Evolutionary conservation across 2,888 invertebrate genomes (phyloP).

Genomic region (Halocaridina rubra): DNA sequence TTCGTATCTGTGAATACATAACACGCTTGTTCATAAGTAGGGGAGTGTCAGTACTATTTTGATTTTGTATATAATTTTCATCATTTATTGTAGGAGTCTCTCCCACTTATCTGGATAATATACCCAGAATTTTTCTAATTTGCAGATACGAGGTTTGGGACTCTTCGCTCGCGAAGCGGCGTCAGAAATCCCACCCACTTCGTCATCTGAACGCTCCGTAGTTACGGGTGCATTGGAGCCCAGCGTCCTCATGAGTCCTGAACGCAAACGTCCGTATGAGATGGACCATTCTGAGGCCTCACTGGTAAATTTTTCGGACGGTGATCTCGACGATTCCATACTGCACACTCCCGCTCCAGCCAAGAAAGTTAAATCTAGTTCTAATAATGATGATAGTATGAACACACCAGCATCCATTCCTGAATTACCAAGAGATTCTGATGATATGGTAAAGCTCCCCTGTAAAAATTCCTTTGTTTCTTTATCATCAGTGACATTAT

Average conservation of each 20-base stretch:
- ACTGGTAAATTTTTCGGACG: conserved; percentile 58
- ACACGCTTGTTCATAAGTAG: too few relatives aligned
- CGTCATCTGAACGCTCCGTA: conserved; percentile 39
- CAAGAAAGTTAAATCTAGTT: conserved; percentile 40
- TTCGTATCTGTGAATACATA: too few relatives aligned
- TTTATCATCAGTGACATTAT: not conserved
- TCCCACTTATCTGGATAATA: too few relatives aligned
- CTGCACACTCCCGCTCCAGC: conserved; percentile 17
- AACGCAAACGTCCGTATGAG: conserved; percentile 46
- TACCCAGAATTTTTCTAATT: too few relatives aligned
- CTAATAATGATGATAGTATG: conserved; percentile 9
- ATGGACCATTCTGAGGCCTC: conserved; percentile 34
- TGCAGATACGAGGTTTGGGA: conserved; percentile 55
- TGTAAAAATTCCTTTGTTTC: not conserved
- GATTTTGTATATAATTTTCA: too few relatives aligned
- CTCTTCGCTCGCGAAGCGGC: conserved; percentile 60
- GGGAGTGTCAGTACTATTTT: too few relatives aligned
- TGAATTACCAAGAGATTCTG: conserved; percentile 58
- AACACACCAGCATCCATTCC: conserved; percentile 54
- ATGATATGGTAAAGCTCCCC: conserved; percentile 48
- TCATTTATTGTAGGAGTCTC: too few relatives aligned
- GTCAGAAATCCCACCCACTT: conserved; percentile 6
- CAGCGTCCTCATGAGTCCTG: conserved; percentile 54
- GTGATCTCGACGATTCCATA: conserved; percentile 51
- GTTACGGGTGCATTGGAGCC: conserved; percentile 48